A percentile compares a stretch with the other conserved stretches of the same genome.
These are phyloP conservation scores for Eucidaris tribuloides DNA, from an alignment of 35 echinoderm and acorn worm genomes.

Conservation along the genomic window DNA sequence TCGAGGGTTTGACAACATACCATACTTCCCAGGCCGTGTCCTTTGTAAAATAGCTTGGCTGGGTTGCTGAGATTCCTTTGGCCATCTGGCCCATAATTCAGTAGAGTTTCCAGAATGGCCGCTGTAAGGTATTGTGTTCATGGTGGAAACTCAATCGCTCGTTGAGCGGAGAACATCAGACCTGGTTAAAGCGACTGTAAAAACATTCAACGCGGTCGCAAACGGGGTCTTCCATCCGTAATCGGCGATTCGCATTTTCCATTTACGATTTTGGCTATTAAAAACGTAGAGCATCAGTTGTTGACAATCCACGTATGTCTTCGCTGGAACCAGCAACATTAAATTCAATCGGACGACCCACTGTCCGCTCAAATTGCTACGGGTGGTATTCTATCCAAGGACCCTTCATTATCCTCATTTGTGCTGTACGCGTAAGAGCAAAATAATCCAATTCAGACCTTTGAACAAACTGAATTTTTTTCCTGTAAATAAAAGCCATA, in stretches of 20 bases:
- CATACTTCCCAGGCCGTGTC: constrained; percentile 36
- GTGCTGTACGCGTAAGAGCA: constrained; percentile 13
- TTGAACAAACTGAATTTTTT: constrained; percentile 65
- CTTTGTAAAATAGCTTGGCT: constrained; percentile 47
- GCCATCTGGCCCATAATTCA: constrained; percentile 16
- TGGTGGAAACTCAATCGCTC: not conserved
- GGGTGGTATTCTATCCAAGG: constrained; percentile 42
- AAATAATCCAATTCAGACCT: constrained; percentile 67
- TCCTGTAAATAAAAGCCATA: no score
- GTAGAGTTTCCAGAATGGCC: constrained; percentile 24
- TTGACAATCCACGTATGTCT: constrained; percentile 39
- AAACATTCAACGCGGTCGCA: constrained; percentile 35
- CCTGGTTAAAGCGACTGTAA: constrained; percentile 50
- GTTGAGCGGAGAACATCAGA: constrained; percentile 27
- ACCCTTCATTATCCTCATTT: constrained; percentile 30
- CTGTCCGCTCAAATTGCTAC: constrained; percentile 14
- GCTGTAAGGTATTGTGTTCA: constrained; percentile 7
- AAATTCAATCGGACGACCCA: constrained; percentile 39
- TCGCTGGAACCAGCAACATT: constrained; percentile 5
- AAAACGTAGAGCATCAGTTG: constrained; percentile 41
- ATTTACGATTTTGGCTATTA: constrained; percentile 34
- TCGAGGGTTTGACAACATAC: not conserved
- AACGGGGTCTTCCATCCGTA: not conserved
- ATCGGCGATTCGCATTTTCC: constrained; percentile 12
- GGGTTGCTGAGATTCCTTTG: constrained; percentile 48